phyloP scores from a whole-genome alignment of 2,113 vertebrate genomes.

The Parus major region DNA sequence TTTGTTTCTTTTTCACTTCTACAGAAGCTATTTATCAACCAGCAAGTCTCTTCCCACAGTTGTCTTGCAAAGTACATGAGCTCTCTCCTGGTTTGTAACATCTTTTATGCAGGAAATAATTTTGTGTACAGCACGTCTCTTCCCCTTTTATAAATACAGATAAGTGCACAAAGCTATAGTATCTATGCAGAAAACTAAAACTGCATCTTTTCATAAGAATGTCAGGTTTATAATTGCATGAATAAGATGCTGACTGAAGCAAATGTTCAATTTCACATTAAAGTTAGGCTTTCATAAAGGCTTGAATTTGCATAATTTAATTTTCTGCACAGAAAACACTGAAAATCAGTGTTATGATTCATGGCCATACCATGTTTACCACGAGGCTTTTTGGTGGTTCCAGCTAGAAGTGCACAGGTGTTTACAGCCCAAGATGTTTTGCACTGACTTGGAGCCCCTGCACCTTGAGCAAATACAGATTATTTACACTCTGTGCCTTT shows the following conservation, averaged over 20 bases:
- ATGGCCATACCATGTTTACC: conserved; percentile 75
- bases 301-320: conserved; percentile 86
- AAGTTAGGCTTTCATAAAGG: conserved; percentile 70
- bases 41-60: not conserved
- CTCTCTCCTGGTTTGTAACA: not conserved
- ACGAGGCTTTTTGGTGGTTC: conserved; percentile 67
- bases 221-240: conserved; percentile 71
- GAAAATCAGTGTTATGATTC: conserved; percentile 90
- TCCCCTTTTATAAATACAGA: not conserved
- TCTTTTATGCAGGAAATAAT: not conserved
- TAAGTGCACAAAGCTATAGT: conserved; percentile 29
- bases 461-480: conserved; percentile 11
- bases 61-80: not conserved
- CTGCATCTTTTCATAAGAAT: conserved; percentile 48
- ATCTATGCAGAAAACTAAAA: conserved; percentile 41
- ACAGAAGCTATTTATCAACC: not conserved
- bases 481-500: conserved; percentile 21
- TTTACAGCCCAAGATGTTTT: conserved; percentile 57
- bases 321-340: conserved; percentile 86
- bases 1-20: not conserved
- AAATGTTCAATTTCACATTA: conserved; percentile 70
- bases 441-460: not conserved
- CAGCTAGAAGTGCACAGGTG: conserved; percentile 33
- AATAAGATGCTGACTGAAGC: conserved; percentile 79
- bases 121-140: not conserved